Base-by-base conservation (phyloP, 1,140 invertebrate genomes). In the Danaus plexippus region DNA sequence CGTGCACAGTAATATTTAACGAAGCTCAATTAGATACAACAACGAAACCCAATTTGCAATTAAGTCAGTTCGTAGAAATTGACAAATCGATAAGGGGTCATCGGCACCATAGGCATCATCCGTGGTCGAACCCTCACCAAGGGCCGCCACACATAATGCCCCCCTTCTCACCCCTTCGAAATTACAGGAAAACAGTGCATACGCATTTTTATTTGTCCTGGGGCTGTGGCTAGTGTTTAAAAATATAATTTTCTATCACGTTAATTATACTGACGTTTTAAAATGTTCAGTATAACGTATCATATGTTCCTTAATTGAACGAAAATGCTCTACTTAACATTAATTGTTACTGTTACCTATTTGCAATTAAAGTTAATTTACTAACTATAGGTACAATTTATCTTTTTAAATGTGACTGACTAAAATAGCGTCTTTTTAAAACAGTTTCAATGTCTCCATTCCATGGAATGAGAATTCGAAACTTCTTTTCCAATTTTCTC, bases 401-500 rank as follows among this genome's bases (percentile, higher is more conserved):
- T 32, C 22, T 32, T 32, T 32, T 32, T 32, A 32, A 32, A 32
- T 32, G 22, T 32, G 22, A 32, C 22, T 32, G 22, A 32, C 22
- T 32, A 32, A 32, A 32, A 32, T 32, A 32, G 22, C 22, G 22
- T 32, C 22, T 52, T 57, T 15, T 46, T 12, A 52, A 52, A 52
- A 50, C 49, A 32, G 11, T 52, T n/a, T 50, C 43, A 50, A 56
- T 47, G 47, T 56, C 44, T 41, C 40, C 41, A 49, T 15, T 56
- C 46, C 45, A 52, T 52, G 48, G 45, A 76, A 73, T 65, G 64
- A 66, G 71, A 69, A 68, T 68, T 75, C 66, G 69, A 77, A 77
- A 81, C 71, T 81, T 81, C 76, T 72, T 79, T 81, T 77, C 78
- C 78, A 81, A 81, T 81, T 81, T 81, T 81, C 78, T 77, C 65